Conservation (phyloP, 2,113 vertebrate species). For the Oncorhynchus kisutch region DNA sequence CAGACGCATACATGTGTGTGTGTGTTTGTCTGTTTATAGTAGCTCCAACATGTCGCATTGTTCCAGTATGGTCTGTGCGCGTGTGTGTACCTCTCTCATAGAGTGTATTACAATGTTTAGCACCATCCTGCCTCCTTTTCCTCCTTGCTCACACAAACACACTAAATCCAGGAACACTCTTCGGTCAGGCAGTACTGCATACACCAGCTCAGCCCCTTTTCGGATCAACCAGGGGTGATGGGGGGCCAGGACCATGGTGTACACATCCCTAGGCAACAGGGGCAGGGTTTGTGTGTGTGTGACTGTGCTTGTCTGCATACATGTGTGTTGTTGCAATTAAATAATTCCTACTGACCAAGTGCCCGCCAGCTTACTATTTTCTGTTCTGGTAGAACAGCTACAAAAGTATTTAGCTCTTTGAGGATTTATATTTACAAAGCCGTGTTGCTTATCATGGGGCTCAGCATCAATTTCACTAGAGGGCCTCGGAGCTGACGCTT, state of each 20-base stretch:
- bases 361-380: too few species aligned
- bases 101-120: neutral
- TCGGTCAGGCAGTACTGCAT: constrained; percentile 74
- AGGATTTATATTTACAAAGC: too few species aligned
- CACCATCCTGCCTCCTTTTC: constrained; percentile 48
- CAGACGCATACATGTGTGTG: neutral
- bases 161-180: constrained; percentile 66
- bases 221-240: constrained; percentile 63
- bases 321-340: too few species aligned
- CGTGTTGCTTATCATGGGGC: too few species aligned
- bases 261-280: constrained; percentile 68
- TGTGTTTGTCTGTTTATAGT: constrained; percentile 34
- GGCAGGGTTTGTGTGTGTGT: neutral
- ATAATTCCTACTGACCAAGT: too few species aligned
- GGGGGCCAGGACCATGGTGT: constrained; percentile 71
- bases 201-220: constrained; percentile 73
- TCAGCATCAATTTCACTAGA: neutral
- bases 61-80: constrained; percentile 32
- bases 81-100: neutral
- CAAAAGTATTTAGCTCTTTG: too few species aligned
- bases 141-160: constrained; percentile 62
- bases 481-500: neutral
- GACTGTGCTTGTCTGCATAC: too few species aligned
- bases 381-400: too few species aligned
- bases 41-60: constrained; percentile 54